A percentile compares a stretch with the other conserved stretches of the same genome.
These are phyloP conservation scores for Daboia siamensis DNA, from an alignment of 2,113 vertebrate species.

Conservation along the genomic window DNA sequence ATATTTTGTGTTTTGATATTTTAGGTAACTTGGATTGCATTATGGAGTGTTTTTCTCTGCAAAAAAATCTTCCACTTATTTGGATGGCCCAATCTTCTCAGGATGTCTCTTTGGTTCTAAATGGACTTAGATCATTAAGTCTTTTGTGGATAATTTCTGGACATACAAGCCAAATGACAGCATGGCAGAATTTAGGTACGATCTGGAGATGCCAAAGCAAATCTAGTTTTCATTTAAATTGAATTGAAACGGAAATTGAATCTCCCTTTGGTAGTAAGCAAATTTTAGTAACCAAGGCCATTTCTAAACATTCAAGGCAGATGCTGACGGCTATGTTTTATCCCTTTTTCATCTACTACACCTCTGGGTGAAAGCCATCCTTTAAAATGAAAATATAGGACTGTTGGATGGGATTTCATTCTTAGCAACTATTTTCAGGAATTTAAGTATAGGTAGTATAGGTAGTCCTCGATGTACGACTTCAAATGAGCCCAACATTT, in stretches of 20 bases:
- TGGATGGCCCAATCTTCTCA: conserved; percentile 35
- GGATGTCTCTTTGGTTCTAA: conserved; percentile 66
- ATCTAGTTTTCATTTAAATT: neutral
- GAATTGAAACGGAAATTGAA: neutral
- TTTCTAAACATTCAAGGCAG: neutral
- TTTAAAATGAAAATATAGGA: no score
- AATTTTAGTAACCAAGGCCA: neutral
- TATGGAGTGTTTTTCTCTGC: conserved; percentile 73
- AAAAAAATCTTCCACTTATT: conserved; percentile 64
- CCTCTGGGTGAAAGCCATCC: no score
- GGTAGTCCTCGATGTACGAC: no score
- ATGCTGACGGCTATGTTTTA: neutral
- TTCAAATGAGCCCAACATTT: no score
- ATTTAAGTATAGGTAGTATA: no score
- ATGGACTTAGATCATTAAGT: conserved; percentile 78
- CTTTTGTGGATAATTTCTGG: conserved; percentile 84
- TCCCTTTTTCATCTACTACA: neutral
- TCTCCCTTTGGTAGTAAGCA: neutral
- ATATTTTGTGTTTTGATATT: conserved; percentile 21
- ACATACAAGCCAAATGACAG: conserved; percentile 76
- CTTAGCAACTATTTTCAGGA: no score
- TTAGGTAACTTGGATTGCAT: conserved; percentile 32
- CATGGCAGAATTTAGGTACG: conserved; percentile 74
- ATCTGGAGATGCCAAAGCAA: neutral
- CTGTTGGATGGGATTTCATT: no score